Base-by-base conservation (phyloP, 1,140 invertebrate species). In the Dendroctonus ponderosae region DNA sequence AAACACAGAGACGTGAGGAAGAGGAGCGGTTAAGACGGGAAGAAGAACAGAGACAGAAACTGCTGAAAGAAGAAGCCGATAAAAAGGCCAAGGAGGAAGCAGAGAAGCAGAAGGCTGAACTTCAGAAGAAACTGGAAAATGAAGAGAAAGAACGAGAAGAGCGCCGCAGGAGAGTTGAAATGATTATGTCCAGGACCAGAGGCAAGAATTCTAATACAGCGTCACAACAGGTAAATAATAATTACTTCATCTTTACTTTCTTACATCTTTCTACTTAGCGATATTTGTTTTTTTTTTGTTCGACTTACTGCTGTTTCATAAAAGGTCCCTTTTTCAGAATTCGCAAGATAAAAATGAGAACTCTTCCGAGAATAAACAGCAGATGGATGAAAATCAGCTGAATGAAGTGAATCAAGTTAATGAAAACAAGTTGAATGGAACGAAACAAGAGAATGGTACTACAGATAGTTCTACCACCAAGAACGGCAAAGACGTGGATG, bases 61-160 rank as follows among this genome's bases (percentile, higher is more conserved):
- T 85, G 70, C 85, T 90, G 75, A 89, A 89, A 70, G 90, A 92
- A 76, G 89, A 91, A 77, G 86, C 88, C 5, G 90, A 92, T 62
- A 84, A 83, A 43, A 88, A 88, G 72, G 85, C 85, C 12, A 85
- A 87, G 70, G 89, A 92, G 79, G 91, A 93, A 78, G 88, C 87
- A 0, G 92, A 93, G 74, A 89, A 86, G 73, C 84, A 87, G 76
- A 85, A 89, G 74, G 80, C 86, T 70, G 90, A 91, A 79, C 86
- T 88, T 71, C 88, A 89, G 67, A 87, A 90, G 74, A 84, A 86
- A 67, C 79, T 91, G 41, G 87, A 88, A 72, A 87, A 87, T 68
- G 91, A 93, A 78, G 91, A 92, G 74, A 89, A 90, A 76, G 91
- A 92, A 74, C 80, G 91, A 69, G 85, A 89, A 72, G 87, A 86